phyloP scores from a whole-genome alignment of 1,140 invertebrate genomes.

The Sarcophaga peregrina region DNA sequence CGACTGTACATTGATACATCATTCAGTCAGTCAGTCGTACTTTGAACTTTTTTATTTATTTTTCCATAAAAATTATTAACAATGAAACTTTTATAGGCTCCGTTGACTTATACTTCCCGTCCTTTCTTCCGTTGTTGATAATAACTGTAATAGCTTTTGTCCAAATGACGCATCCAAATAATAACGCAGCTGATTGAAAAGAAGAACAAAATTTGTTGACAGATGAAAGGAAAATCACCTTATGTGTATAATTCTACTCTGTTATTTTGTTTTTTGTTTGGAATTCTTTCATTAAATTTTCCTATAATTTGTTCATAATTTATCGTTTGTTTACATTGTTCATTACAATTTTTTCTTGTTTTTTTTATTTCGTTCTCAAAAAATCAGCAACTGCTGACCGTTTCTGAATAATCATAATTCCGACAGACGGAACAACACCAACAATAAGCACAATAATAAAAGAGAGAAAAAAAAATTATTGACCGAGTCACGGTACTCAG shows the following conservation, averaged over 20 bases:
- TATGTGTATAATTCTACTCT: no score
- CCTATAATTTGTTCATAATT: constrained; percentile 26
- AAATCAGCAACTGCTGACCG: neutral
- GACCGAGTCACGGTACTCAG: constrained; percentile 44
- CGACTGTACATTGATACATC: no score
- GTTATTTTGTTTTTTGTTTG: neutral
- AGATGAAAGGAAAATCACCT: constrained; percentile 26
- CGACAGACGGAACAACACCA: neutral
- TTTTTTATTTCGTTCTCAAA: neutral
- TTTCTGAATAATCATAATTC: neutral
- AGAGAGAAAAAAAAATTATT: constrained; percentile 23
- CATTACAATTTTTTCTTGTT: neutral
- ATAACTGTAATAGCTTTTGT: neutral
- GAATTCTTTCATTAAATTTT: neutral
- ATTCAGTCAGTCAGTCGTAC: no score
- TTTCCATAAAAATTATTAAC: neutral
- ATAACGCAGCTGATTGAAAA: no score
- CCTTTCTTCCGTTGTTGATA: constrained; percentile 12
- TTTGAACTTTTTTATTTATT: neutral
- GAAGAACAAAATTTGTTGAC: no score
- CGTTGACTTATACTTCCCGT: constrained; percentile 16
- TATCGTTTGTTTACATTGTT: constrained; percentile 34
- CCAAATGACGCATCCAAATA: neutral
- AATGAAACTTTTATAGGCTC: neutral
- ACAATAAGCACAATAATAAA: constrained; percentile 13